Evolutionary conservation across 2,797 vertebrate genomes (phyloP).

Genomic region (Pteronotus mesoamericanus): DNA sequence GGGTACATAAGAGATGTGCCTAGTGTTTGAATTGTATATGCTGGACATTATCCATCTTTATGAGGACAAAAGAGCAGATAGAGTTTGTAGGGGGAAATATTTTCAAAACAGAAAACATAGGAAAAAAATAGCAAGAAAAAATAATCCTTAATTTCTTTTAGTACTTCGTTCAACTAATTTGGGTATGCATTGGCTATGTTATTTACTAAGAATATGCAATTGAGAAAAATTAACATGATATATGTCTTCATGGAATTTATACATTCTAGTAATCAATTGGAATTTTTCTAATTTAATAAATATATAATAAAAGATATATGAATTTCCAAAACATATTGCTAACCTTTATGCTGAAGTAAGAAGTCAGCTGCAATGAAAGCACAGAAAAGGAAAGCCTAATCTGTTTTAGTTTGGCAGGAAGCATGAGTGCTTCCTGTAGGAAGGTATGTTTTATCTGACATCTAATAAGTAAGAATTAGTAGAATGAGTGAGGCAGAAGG

Average conservation of each 20-base stretch:
- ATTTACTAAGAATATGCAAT: neutral
- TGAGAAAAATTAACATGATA: neutral
- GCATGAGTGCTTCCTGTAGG: neutral
- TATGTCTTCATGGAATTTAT: neutral
- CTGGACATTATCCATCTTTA: neutral
- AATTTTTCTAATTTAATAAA: neutral
- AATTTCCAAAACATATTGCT: neutral
- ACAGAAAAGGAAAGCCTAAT: neutral
- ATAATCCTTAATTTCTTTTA: neutral
- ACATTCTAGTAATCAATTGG: neutral
- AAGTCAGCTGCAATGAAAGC: neutral
- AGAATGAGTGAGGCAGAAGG: neutral
- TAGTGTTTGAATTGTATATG: neutral
- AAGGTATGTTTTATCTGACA: neutral
- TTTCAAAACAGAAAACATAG: neutral
- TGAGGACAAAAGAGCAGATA: neutral
- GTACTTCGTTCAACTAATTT: neutral
- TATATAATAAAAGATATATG: neutral
- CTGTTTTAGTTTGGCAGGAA: neutral
- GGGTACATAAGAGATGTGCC: neutral
- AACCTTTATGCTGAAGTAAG: neutral
- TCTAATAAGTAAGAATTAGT: neutral
- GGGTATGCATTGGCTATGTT: neutral
- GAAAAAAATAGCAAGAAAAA: neutral
- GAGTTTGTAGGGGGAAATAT: neutral